Conservation (phyloP, 2,888 invertebrate genomes). For the Nudaria mundana region DNA sequence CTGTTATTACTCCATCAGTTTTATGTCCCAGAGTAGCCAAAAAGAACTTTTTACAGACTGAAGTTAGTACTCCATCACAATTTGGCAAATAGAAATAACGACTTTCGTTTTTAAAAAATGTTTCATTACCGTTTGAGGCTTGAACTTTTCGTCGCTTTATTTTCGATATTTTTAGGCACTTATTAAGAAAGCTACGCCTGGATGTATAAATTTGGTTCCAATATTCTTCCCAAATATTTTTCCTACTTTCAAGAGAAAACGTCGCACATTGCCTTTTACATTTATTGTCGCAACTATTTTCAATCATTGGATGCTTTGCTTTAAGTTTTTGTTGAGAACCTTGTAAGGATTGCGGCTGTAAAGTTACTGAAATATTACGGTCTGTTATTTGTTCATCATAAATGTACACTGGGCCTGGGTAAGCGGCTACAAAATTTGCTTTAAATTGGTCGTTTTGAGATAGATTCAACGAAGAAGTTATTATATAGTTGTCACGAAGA, state of each 20-base stretch:
- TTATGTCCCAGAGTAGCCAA: slow-evolving; percentile 4
- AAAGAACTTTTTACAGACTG: slow-evolving; percentile 1
- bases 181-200: slow-evolving; percentile 7
- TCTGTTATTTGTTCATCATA: slow-evolving; percentile 3
- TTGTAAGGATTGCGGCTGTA: neutral
- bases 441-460: neutral
- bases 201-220: slow-evolving; percentile 6
- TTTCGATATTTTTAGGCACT: slow-evolving; percentile 2
- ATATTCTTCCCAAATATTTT: slow-evolving; percentile 9
- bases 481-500: neutral
- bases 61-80: neutral
- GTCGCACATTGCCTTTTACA: slow-evolving; percentile 9
- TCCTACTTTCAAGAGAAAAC: slow-evolving; percentile 5
- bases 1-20: slow-evolving; percentile 7
- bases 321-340: neutral
- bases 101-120: slow-evolving; percentile 2
- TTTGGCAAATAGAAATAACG: slow-evolving; percentile 2
- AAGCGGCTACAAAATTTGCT: slow-evolving; percentile 6
- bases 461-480: neutral
- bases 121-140: neutral
- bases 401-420: slow-evolving; percentile 8
- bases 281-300: slow-evolving; percentile 14
- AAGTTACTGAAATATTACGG: neutral
- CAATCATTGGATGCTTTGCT: slow-evolving; percentile 10
- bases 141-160: slow-evolving; percentile 7